Evolutionary conservation across 2,888 invertebrate species (phyloP).

Genomic region (Oxytorus armatus): DNA sequence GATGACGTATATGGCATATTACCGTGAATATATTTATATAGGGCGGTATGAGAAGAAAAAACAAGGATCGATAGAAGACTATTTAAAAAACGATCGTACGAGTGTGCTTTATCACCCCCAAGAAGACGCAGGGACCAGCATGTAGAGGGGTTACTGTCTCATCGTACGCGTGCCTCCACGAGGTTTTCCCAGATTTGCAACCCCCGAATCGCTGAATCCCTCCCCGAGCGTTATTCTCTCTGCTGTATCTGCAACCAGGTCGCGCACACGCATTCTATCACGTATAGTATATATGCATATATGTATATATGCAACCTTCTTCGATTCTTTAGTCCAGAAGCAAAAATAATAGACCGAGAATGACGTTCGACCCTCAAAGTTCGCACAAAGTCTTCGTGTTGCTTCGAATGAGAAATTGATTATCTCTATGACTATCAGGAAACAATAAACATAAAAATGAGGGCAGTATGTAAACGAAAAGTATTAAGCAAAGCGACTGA

Average conservation of each 20-base stretch:
- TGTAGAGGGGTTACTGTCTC: slow-evolving; percentile 71
- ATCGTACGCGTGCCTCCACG: slow-evolving; percentile 82
- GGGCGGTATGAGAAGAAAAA: slow-evolving; percentile 35
- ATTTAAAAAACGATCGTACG: slow-evolving; percentile 79
- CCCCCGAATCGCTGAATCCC: slow-evolving; percentile 62
- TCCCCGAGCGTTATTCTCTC: slow-evolving; percentile 30
- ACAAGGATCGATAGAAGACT: slow-evolving; percentile 59
- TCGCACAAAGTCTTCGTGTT: slow-evolving; percentile 24
- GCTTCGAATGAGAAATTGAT: slow-evolving; percentile 16
- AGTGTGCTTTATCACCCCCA: slow-evolving; percentile 79
- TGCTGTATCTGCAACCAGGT: slow-evolving; percentile 54
- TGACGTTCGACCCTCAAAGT: slow-evolving; percentile 48
- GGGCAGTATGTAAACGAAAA: not conserved
- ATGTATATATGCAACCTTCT: slow-evolving; percentile 62
- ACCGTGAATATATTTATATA: not conserved
- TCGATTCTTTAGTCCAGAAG: slow-evolving; percentile 64
- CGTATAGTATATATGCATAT: not conserved
- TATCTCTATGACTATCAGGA: slow-evolving; percentile 1
- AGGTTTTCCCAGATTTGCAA: slow-evolving; percentile 80
- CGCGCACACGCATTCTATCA: slow-evolving; percentile 33
- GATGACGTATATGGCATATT: not conserved
- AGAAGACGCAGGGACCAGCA: slow-evolving; percentile 75
- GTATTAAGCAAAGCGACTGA: no score
- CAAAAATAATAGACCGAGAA: slow-evolving; percentile 78
- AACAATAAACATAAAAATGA: not conserved